Percentiles rank a stretch among this genome's conserved stretches.
phyloP scores from a whole-genome alignment of 2,888 invertebrate species.

The Sinelater perroti region DNA sequence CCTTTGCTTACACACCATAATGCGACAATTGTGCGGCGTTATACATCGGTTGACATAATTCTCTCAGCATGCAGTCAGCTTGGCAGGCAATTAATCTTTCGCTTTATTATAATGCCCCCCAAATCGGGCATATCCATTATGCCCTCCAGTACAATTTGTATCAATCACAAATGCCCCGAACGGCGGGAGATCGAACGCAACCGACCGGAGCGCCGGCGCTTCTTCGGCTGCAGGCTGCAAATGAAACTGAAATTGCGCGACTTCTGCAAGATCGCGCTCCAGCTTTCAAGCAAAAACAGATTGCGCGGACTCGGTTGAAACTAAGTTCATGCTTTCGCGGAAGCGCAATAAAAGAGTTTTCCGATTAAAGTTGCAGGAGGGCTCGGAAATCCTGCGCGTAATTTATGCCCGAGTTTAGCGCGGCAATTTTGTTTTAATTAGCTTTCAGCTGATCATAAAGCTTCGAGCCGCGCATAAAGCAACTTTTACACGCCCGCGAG shows the following conservation, averaged over 20 bases:
- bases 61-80: slow-evolving; percentile 6
- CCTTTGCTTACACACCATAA: background rate
- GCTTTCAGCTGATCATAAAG: slow-evolving; percentile 15
- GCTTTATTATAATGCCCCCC: slow-evolving; percentile 2
- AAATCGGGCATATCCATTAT: slow-evolving; percentile 3
- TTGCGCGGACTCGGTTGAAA: background rate
- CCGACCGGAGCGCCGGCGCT: too few species aligned
- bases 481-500: background rate
- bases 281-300: too few species aligned
- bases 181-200: background rate
- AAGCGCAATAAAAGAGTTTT: background rate
- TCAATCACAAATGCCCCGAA: slow-evolving; percentile 9
- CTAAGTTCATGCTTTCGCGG: background rate
- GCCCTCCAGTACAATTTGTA: background rate
- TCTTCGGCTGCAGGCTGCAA: too few species aligned
- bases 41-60: slow-evolving; percentile 10
- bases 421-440: slow-evolving; percentile 13
- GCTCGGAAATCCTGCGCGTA: slow-evolving; percentile 1
- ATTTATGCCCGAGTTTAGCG: slow-evolving; percentile 6
- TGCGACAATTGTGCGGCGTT: slow-evolving; percentile 4
- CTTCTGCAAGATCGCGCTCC: too few species aligned
- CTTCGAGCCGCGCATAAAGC: slow-evolving; percentile 2
- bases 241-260: too few species aligned
- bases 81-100: slow-evolving; percentile 12
- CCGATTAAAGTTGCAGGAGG: background rate